A percentile compares a stretch with the other conserved stretches of the same genome.
Conservation (phyloP, 1,140 invertebrate species). For the Doryteuthis pealeii region DNA sequence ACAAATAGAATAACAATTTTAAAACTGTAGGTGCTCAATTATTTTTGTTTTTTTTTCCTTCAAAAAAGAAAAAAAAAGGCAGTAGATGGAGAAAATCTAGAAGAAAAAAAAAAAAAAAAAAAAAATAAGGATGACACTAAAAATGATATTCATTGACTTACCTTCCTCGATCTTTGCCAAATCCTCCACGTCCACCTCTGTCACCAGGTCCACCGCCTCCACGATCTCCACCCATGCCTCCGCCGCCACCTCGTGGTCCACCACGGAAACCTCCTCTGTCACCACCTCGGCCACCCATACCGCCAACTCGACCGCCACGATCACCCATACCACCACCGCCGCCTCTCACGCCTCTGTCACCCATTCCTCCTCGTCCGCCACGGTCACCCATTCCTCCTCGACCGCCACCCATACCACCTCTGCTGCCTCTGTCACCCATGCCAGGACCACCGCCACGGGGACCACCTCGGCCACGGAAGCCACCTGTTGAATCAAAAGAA, state of each 20-base stretch:
- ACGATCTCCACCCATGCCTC: slow-evolving; percentile 16
- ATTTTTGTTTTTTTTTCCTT: no score
- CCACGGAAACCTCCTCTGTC: background rate
- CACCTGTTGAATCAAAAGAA: background rate
- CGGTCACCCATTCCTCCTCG: background rate
- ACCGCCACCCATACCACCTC: background rate
- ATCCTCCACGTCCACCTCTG: slow-evolving; percentile 13
- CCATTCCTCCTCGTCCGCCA: background rate
- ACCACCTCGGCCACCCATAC: background rate
- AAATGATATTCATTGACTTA: background rate
- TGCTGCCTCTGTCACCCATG: background rate
- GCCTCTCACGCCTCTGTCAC: slow-evolving; percentile 4
- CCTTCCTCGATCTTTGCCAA: slow-evolving; percentile 12
- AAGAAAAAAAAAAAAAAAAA: background rate
- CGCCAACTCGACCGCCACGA: background rate
- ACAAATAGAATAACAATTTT: no score
- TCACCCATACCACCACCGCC: background rate
- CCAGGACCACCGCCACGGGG: background rate
- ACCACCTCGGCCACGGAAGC: background rate
- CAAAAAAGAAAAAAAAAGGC: no score
- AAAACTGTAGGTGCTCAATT: no score
- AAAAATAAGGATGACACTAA: background rate
- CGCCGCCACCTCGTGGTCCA: slow-evolving; percentile 18
- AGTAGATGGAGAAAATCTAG: background rate
- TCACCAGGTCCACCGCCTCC: slow-evolving; percentile 11